Conservation (phyloP, 2,888 invertebrate genomes). For the Eurytoma californica region DNA sequence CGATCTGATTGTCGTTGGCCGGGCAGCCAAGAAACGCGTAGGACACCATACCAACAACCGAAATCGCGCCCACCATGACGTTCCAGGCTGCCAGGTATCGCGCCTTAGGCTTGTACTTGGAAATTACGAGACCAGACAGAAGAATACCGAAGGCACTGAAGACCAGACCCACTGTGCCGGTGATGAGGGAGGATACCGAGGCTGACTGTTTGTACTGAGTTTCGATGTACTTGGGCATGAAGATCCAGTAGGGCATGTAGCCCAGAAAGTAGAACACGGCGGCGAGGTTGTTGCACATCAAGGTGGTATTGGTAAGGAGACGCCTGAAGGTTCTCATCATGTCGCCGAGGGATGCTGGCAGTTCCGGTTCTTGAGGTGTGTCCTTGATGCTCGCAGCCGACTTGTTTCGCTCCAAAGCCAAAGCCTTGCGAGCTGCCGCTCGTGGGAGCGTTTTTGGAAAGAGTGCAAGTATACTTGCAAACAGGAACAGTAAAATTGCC, state of each 20-base stretch:
- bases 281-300: constrained; percentile 85
- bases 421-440: constrained; percentile 78
- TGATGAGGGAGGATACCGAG: constrained; percentile 84
- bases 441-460: constrained; percentile 84
- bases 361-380: constrained; percentile 63
- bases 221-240: constrained; percentile 89
- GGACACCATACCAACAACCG: constrained; percentile 80
- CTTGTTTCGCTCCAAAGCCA: constrained; percentile 71
- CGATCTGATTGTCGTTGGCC: constrained; percentile 78
- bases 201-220: constrained; percentile 87
- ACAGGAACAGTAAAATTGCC: constrained; percentile 78
- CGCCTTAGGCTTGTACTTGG: constrained; percentile 81
- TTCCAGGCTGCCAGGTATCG: constrained; percentile 83
- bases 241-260: constrained; percentile 87
- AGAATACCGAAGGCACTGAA: constrained; percentile 83
- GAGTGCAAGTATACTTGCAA: constrained; percentile 80
- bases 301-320: constrained; percentile 80
- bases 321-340: constrained; percentile 81
- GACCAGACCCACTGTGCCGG: constrained; percentile 83
- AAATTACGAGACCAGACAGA: constrained; percentile 81
- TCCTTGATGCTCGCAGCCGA: constrained; percentile 62
- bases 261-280: constrained; percentile 84
- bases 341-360: constrained; percentile 75
- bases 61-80: constrained; percentile 80
- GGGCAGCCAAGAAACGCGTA: constrained; percentile 83